phyloP scores from a whole-genome alignment of 1,140 invertebrate species.

The Nymphalis io region DNA sequence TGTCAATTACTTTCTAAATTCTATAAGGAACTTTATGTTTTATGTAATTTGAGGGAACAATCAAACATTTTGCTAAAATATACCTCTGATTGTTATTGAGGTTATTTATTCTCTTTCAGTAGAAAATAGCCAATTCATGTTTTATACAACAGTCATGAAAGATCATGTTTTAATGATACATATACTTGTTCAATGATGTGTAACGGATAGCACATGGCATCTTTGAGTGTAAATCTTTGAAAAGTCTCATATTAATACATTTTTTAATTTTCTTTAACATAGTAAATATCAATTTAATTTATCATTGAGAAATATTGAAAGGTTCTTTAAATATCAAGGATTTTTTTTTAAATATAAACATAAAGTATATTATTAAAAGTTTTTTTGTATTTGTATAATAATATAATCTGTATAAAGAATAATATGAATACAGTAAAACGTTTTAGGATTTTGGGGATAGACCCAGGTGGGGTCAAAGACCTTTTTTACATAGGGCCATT shows the following conservation, averaged over 20 bases:
- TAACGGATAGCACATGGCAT: not conserved
- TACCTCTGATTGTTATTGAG: not conserved
- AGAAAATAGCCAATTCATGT: not conserved
- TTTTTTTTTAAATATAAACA: too few relatives aligned
- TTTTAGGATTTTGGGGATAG: not conserved
- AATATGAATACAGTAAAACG: not conserved
- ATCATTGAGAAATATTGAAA: too few relatives aligned
- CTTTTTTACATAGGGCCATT: slow-evolving; percentile 25
- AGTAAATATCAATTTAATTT: too few relatives aligned
- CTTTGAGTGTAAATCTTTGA: too few relatives aligned
- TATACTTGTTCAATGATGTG: not conserved
- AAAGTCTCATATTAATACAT: not conserved
- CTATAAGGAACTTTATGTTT: too few relatives aligned
- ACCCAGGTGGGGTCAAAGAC: slow-evolving; percentile 34
- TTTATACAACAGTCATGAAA: not conserved
- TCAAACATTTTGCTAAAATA: too few relatives aligned
- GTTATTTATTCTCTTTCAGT: slow-evolving; percentile 2
- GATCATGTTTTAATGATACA: not conserved
- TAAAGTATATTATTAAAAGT: too few relatives aligned
- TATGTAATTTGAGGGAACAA: too few relatives aligned
- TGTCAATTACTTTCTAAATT: too few relatives aligned
- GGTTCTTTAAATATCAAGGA: too few relatives aligned
- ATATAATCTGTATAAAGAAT: too few relatives aligned
- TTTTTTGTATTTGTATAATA: too few relatives aligned
- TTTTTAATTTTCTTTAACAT: not conserved